Base-by-base conservation (phyloP, 2,888 invertebrate species). In the Chrysomela aeneicollis region DNA sequence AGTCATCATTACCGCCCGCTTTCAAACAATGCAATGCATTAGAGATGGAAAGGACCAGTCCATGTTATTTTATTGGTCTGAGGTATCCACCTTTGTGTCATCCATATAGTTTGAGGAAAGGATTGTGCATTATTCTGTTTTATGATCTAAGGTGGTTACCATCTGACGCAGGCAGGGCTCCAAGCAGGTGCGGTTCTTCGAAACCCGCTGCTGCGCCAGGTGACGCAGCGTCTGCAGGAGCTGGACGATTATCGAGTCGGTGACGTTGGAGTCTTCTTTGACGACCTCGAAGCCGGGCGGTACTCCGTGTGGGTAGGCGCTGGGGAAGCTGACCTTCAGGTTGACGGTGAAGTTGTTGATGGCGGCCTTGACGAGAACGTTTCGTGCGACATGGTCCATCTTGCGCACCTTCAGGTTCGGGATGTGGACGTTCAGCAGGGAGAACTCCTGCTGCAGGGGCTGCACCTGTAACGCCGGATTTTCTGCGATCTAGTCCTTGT, bases 111-210 rank as follows among this genome's bases (percentile, higher is more conserved):
- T n/a, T n/a, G n/a, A n/a, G n/a, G n/a, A n/a, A n/a, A n/a, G n/a
- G n/a, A n/a, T n/a, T n/a, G n/a, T n/a, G n/a, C n/a, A n/a, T n/a
- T n/a, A n/a, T n/a, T n/a, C n/a, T n/a, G n/a, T n/a, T n/a, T n/a
- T n/a, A n/a, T n/a, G n/a, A n/a, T n/a, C n/a, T n/a, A n/a, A n/a
- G n/a, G n/a, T n/a, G n/a, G 85, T 83, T 10, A 90, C 89, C 65
- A 93, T 83, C 54, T 90, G 90, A 37, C 92, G 83, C 47, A 97
- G 84, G 82, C 96, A 96, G 52, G 95, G 93, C 79, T 96, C 91
- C 59, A 97, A 83, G 80, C 97, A 97, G 37, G 93, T 91, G 57
- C 93, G 88, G 58, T 94, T 94, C 79, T 93, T 92, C 70, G 90
- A 90, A 1, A 95, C 93, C 75, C 93, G 89, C 73, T 92, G 91